These are phyloP conservation scores for Drosophila sucinea DNA, from an alignment of 1,140 invertebrate genomes.

Conservation along the genomic window DNA sequence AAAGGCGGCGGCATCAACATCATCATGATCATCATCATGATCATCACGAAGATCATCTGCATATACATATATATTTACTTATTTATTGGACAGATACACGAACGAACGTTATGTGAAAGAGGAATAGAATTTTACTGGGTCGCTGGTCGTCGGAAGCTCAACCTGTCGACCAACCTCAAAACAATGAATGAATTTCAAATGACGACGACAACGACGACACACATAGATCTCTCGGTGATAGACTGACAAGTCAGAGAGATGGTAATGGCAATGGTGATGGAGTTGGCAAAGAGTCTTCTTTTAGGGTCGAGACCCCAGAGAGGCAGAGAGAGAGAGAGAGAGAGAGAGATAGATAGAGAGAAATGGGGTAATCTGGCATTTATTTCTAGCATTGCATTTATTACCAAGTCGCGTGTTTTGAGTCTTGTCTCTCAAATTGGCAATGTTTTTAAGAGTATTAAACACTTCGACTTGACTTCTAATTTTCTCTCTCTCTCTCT, in stretches of 20 bases:
- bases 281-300: constrained; percentile 2
- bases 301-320: constrained; percentile 1
- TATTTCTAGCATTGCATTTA: constrained; percentile 57
- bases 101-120: constrained; percentile 38
- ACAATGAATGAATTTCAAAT: constrained; percentile 62
- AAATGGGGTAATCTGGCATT: too few species aligned
- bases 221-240: constrained; percentile 23
- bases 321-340: too few species aligned
- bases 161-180: constrained; percentile 18
- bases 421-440: constrained; percentile 5
- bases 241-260: constrained; percentile 5
- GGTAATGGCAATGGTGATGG: neutral
- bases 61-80: constrained; percentile 16
- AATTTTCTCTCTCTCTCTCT: neutral
- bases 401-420: constrained; percentile 72
- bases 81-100: constrained; percentile 45
- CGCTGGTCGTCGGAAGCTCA: constrained; percentile 23
- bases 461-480: neutral
- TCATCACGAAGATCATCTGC: neutral
- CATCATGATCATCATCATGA: constrained; percentile 15
- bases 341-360: neutral
- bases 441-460: neutral
- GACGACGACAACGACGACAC: constrained; percentile 23
- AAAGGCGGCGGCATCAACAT: constrained; percentile 39
- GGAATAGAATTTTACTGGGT: constrained; percentile 58